Evolutionary conservation across 2,797 vertebrate species (phyloP), one percentile per base, ranked within the genome.

Genomic region (Brachyrhaphis roseni): DNA sequence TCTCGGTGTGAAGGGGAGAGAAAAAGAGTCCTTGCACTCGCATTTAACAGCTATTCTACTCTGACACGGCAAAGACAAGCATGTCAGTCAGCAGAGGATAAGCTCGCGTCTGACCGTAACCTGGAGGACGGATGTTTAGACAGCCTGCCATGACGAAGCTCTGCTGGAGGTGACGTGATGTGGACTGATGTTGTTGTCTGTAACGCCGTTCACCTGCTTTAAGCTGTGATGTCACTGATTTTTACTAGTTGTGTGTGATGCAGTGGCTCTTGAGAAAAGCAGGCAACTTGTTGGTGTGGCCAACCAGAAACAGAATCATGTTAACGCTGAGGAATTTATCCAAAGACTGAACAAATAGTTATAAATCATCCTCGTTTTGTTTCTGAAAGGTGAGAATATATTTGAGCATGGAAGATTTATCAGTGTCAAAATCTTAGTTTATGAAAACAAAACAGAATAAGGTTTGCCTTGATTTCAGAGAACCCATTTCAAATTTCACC

Each of bases 11-110:
- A 86, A 87, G 88, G 86, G 90, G 88, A 86, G 74, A 79, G 86
- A 84, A 77, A 87, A 68, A 73, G 80, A 89, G 86, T 83, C 84
- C 77, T 77, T 71, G 83, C 84, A 89, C 87, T 83, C 86, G 70
- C 93, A 84, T 92, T 84, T 85, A 84, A 39, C 88, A 86, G 91
- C 91, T 93, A 87, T 93, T 93, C 87, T 88, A 92, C 88, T 74
- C 87, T 94, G 94, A 94, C 91, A 90, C 84, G 89, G 85, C 82
- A 88, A 94, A 94, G 92, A 93, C 92, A 94, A 94, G 91, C 91
- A 86, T 91, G 93, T 92, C 93, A 90, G 81, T 75, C 87, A 80
- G 81, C 81, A 49, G 76, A 84, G 89, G 84, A 89, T 83, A 85
- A 89, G 84, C 81, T 86, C 78, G 51, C 49, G 71, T 31, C 82